Conservation (phyloP, 2,113 vertebrate genomes). For the Xiphophorus couchianus region DNA sequence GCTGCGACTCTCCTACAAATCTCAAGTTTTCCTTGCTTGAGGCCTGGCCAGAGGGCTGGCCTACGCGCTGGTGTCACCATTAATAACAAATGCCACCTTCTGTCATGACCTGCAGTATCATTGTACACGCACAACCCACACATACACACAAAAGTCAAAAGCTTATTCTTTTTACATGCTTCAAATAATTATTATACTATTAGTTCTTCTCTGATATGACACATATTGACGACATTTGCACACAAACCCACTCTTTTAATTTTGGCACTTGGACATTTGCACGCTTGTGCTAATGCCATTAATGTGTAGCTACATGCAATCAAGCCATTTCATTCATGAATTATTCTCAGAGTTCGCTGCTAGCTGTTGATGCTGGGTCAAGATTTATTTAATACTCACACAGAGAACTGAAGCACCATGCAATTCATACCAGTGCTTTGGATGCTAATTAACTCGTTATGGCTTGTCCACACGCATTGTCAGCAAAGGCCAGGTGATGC, state of each 20-base stretch:
- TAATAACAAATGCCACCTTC: conserved; percentile 82
- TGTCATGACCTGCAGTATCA: conserved; percentile 69
- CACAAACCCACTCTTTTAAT: conserved; percentile 15
- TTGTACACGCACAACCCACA: conserved; percentile 47
- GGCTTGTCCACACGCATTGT: background rate
- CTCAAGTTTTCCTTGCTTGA: conserved; percentile 51
- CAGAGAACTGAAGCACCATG: background rate
- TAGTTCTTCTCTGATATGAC: background rate
- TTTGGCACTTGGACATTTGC: conserved; percentile 2
- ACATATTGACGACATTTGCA: background rate
- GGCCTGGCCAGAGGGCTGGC: conserved; percentile 48
- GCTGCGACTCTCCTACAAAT: conserved; percentile 19
- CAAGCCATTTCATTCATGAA: conserved; percentile 18
- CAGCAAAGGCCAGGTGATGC: conserved; percentile 7
- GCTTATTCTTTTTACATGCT: background rate
- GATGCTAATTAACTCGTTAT: background rate
- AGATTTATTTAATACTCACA: background rate
- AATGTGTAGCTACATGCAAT: background rate
- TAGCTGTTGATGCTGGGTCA: background rate
- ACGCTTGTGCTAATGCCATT: conserved; percentile 6
- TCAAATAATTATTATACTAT: background rate
- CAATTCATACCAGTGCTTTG: background rate
- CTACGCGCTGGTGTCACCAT: conserved; percentile 69
- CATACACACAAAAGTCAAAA: background rate
- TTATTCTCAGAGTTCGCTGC: background rate